Conservation (phyloP, 2,113 vertebrate species). For the Neodontobutis hainanensis region DNA sequence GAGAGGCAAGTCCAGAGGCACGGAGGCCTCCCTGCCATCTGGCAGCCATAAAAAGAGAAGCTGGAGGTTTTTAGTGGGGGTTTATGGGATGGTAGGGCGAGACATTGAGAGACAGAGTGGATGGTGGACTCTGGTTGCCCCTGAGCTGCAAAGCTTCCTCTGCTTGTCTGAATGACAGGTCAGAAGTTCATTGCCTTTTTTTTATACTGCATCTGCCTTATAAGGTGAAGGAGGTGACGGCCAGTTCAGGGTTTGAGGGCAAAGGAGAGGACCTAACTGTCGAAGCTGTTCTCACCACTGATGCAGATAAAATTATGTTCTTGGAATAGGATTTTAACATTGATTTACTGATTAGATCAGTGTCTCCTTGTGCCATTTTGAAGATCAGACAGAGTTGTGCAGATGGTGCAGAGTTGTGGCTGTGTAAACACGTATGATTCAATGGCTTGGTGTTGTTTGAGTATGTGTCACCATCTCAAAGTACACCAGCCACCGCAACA, state of each 20-base stretch:
- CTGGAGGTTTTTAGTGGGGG: slow-evolving; percentile 73
- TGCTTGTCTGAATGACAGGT: slow-evolving; percentile 74
- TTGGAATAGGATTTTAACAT: background rate
- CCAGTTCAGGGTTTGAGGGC: slow-evolving; percentile 53
- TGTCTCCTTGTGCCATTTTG: slow-evolving; percentile 38
- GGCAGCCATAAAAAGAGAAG: slow-evolving; percentile 79
- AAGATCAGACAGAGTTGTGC: slow-evolving; percentile 69
- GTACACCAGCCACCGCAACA: slow-evolving; percentile 55
- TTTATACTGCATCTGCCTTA: slow-evolving; percentile 61
- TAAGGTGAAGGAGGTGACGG: slow-evolving; percentile 62
- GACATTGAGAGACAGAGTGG: slow-evolving; percentile 69
- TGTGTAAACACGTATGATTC: slow-evolving; percentile 76
- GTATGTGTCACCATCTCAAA: slow-evolving; percentile 72
- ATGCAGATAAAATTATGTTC: slow-evolving; percentile 19
- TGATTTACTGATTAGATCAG: slow-evolving; percentile 27
- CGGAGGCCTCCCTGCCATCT: slow-evolving; percentile 78
- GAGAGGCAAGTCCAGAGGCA: slow-evolving; percentile 81
- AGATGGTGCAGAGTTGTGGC: slow-evolving; percentile 76
- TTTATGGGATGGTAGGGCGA: slow-evolving; percentile 77
- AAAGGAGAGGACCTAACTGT: slow-evolving; percentile 47
- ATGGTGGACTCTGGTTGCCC: slow-evolving; percentile 80
- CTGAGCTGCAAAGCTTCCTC: slow-evolving; percentile 74
- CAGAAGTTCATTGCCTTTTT: slow-evolving; percentile 82
- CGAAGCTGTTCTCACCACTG: slow-evolving; percentile 42
- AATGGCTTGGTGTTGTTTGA: slow-evolving; percentile 76